These are phyloP conservation scores for Brevipalpus yothersi DNA, from an alignment of 1,140 invertebrate genomes.

Conservation along the genomic window DNA sequence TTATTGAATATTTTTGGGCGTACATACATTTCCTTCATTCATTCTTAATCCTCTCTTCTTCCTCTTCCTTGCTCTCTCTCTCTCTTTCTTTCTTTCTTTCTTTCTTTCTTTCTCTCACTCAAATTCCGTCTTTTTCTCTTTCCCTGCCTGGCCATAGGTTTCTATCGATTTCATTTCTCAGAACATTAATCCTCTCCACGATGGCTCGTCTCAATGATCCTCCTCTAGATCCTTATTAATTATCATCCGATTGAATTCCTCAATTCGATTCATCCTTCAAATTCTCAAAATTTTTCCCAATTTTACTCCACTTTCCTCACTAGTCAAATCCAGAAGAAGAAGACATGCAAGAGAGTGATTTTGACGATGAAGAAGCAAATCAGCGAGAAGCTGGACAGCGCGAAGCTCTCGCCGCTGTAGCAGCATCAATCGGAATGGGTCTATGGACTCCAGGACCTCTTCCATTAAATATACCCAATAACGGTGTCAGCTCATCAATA, in stretches of 20 bases:
- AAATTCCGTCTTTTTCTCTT: too few species aligned
- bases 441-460: not conserved
- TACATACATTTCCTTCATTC: too few species aligned
- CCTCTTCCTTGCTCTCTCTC: too few species aligned
- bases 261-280: not conserved
- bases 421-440: not conserved
- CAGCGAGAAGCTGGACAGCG: not conserved
- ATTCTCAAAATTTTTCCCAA: not conserved
- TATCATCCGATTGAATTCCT: not conserved
- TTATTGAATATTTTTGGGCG: too few species aligned
- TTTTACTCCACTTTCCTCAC: constrained; percentile 3
- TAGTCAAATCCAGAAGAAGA: constrained; percentile 9
- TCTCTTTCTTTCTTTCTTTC: too few species aligned
- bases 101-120: too few species aligned
- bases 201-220: too few species aligned
- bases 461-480: not conserved
- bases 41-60: too few species aligned
- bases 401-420: constrained; percentile 1
- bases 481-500: constrained; percentile 1
- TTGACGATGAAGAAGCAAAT: not conserved
- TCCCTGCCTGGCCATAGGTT: too few species aligned
- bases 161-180: too few species aligned
- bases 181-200: too few species aligned
- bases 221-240: not conserved
- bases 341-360: constrained; percentile 2